A percentile compares a stretch with the other conserved stretches of the same genome.
phyloP scores from a whole-genome alignment of 2,888 invertebrate genomes.

The Noctua janthe region DNA sequence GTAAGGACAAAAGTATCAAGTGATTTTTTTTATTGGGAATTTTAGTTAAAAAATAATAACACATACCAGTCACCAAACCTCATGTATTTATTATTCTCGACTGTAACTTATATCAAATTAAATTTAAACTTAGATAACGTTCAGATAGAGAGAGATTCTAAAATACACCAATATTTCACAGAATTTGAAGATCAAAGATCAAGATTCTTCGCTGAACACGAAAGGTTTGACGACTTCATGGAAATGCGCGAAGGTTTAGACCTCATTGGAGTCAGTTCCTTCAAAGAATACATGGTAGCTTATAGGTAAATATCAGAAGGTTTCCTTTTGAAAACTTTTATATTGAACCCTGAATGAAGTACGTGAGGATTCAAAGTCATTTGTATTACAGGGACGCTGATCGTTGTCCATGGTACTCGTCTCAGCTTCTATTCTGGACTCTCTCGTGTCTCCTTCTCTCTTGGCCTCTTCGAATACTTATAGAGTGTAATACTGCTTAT shows the following conservation, averaged over 20 bases:
- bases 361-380: slow-evolving; percentile 54
- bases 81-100: not conserved
- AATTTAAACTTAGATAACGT: not conserved
- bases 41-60: not conserved
- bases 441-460: slow-evolving; percentile 93
- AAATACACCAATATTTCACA: slow-evolving; percentile 68
- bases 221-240: slow-evolving; percentile 95
- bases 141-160: not conserved
- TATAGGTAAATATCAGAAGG: slow-evolving; percentile 81
- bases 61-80: not conserved
- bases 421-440: slow-evolving; percentile 94
- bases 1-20: not conserved
- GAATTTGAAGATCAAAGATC: slow-evolving; percentile 96
- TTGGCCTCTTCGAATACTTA: slow-evolving; percentile 95
- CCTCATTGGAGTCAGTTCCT: slow-evolving; percentile 91
- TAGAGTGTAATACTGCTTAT: slow-evolving; percentile 95
- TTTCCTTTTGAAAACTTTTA: not conserved
- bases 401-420: slow-evolving; percentile 92
- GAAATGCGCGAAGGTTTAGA: slow-evolving; percentile 96
- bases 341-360: slow-evolving; percentile 31
- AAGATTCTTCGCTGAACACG: slow-evolving; percentile 94
- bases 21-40: too few species aligned
- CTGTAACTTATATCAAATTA: not conserved
- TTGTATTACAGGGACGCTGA: slow-evolving; percentile 84
- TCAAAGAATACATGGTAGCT: slow-evolving; percentile 90